Evolutionary conservation across 2,797 vertebrate genomes (phyloP).

Genomic region (Sebastes goodei): DNA sequence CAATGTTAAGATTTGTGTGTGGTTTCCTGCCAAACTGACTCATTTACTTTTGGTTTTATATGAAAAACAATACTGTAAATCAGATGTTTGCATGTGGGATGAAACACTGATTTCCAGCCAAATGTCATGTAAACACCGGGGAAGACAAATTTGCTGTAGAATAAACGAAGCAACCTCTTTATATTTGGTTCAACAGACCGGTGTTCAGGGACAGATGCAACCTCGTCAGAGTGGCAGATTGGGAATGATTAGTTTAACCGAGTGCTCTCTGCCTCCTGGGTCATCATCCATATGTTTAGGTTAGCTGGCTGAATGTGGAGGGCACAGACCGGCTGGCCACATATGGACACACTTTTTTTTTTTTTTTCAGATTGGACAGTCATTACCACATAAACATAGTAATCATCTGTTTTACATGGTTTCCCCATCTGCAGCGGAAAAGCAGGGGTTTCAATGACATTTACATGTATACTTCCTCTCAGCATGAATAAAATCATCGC

Average conservation of each 20-base stretch:
- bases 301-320: constrained; percentile 35
- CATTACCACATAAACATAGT: constrained; percentile 47
- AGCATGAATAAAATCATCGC: constrained; percentile 25
- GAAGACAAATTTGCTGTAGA: background rate
- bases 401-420: constrained; percentile 27
- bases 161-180: background rate
- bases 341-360: constrained; percentile 43
- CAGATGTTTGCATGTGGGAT: background rate
- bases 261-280: constrained; percentile 58
- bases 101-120: background rate
- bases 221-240: constrained; percentile 65
- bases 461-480: constrained; percentile 31
- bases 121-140: background rate
- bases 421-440: constrained; percentile 14
- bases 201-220: constrained; percentile 51
- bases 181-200: constrained; percentile 23
- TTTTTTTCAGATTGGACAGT: constrained; percentile 21
- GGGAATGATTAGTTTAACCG: constrained; percentile 64
- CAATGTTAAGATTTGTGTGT: constrained; percentile 1
- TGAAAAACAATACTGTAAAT: constrained; percentile 16
- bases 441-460: constrained; percentile 3
- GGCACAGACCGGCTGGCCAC: constrained; percentile 39
- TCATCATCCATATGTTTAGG: constrained; percentile 74
- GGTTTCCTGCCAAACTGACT: constrained; percentile 8
- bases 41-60: constrained; percentile 15